phyloP scores from a whole-genome alignment of 2,113 vertebrate species.

The Mormyrus iriodes region DNA sequence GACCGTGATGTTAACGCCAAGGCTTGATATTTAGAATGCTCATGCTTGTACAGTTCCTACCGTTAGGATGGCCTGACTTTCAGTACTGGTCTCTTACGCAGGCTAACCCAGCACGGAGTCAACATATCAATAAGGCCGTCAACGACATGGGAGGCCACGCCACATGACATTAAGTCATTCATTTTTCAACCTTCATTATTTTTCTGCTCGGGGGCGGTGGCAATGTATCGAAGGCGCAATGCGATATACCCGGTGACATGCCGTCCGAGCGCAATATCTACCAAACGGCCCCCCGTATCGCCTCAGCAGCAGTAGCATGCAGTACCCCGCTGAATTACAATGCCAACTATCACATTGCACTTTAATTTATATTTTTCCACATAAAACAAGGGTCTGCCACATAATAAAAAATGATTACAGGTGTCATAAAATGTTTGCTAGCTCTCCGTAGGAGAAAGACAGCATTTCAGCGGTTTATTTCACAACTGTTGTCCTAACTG shows the following conservation, averaged over 20 bases:
- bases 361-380: conserved; percentile 3
- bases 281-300: not conserved
- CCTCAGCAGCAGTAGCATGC: not conserved
- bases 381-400: not conserved
- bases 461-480: conserved; percentile 4
- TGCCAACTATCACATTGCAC: not conserved
- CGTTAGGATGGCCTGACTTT: not conserved
- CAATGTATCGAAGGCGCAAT: not conserved
- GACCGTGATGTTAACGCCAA: not conserved
- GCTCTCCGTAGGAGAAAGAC: not conserved
- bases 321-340: not conserved
- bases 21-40: not conserved
- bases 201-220: conserved; percentile 35
- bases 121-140: conserved; percentile 32
- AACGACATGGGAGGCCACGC: conserved; percentile 33
- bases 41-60: not conserved
- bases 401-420: not conserved
- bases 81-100: not conserved
- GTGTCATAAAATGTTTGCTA: conserved; percentile 10
- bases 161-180: conserved; percentile 39
- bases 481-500: not conserved
- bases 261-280: not conserved
- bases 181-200: conserved; percentile 41
- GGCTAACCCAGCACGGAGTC: conserved; percentile 25
- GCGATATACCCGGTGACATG: not conserved